These are phyloP conservation scores for Lithophane ornitopus DNA, from an alignment of 2,888 invertebrate genomes.

Conservation along the genomic window DNA sequence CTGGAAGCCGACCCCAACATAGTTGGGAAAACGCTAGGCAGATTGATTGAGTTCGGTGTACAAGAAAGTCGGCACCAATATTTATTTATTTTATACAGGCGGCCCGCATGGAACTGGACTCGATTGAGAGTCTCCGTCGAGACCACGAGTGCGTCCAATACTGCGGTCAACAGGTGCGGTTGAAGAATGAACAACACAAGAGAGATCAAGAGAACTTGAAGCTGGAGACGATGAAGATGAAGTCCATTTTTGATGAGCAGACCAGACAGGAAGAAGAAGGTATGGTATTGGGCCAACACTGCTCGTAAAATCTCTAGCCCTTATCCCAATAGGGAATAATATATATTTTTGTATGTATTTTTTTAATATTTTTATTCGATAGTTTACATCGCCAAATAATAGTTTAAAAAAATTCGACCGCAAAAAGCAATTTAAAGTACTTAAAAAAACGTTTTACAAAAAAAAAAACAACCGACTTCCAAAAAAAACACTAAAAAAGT, in stretches of 20 bases:
- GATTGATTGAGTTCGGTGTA: no score
- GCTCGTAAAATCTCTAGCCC: neutral
- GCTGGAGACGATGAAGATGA: conserved; percentile 76
- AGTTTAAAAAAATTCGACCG: no score
- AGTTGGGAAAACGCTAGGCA: no score
- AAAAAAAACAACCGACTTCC: no score
- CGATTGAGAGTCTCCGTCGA: conserved; percentile 81
- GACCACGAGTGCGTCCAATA: conserved; percentile 80
- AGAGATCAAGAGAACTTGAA: conserved; percentile 80
- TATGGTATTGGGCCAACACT: conserved; percentile 47
- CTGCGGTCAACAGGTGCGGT: conserved; percentile 75
- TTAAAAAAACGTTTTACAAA: no score
- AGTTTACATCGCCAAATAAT: no score
- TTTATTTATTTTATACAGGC: conserved; percentile 69
- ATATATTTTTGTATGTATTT: no score
- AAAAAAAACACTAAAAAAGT: no score
- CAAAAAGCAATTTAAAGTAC: no score
- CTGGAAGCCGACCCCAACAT: no score
- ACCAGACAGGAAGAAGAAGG: conserved; percentile 82
- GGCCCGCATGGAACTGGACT: conserved; percentile 89
- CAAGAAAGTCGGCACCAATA: no score
- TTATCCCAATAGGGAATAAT: neutral
- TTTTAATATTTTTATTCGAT: no score
- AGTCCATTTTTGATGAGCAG: conserved; percentile 77
- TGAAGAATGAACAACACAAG: conserved; percentile 70